These are phyloP conservation scores for Athrips mouffetella DNA, from an alignment of 2,888 invertebrate species.

Conservation along the genomic window DNA sequence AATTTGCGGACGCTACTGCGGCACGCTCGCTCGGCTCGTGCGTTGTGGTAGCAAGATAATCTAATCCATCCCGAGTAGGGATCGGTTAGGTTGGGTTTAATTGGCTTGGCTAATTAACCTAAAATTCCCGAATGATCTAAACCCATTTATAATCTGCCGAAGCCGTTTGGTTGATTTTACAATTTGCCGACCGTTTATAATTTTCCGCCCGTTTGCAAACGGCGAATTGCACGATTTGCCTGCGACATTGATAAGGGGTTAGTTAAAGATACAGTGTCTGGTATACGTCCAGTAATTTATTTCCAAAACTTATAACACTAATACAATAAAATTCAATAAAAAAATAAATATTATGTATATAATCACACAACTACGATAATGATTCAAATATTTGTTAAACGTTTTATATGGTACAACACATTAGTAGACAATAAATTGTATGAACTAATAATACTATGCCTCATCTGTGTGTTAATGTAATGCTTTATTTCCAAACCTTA, in stretches of 20 bases:
- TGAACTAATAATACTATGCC: conserved; percentile 25
- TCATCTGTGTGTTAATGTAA: conserved; percentile 26
- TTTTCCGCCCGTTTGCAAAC: too few species aligned
- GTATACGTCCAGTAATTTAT: conserved; percentile 43
- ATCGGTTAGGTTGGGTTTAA: too few species aligned
- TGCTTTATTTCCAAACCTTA: conserved; percentile 18
- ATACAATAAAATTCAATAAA: conserved; percentile 57
- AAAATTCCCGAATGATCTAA: too few species aligned
- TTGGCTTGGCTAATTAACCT: too few species aligned
- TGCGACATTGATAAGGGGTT: conserved; percentile 17
- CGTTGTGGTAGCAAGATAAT: too few species aligned
- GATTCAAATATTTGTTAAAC: conserved; percentile 29
- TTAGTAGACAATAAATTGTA: conserved; percentile 14
- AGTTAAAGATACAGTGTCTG: conserved; percentile 29
- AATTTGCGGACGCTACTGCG: too few species aligned
- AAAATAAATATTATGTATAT: conserved; percentile 59
- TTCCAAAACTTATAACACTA: conserved; percentile 41
- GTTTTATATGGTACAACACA: conserved; percentile 20
- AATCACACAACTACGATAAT: conserved; percentile 41
- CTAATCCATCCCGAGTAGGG: too few species aligned
- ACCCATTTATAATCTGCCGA: too few species aligned
- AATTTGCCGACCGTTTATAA: too few species aligned
- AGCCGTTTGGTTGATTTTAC: too few species aligned
- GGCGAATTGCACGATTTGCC: too few species aligned
- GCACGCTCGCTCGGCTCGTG: too few species aligned